phyloP scores from a whole-genome alignment of 2,797 vertebrate species.

The Helostoma temminkii region DNA sequence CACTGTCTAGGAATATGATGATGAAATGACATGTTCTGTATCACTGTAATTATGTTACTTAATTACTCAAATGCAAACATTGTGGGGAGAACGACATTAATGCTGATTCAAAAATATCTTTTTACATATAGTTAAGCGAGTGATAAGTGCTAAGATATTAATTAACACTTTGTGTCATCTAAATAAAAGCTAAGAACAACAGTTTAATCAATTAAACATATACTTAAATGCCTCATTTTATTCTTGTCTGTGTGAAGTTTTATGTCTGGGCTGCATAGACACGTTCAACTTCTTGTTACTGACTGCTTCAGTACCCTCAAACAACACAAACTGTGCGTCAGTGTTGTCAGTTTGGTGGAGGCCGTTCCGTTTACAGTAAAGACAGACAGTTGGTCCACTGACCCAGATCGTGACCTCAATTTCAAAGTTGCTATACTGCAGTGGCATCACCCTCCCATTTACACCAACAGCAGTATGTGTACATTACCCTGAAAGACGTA shows the following conservation, averaged over 20 bases:
- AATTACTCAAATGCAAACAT: no score
- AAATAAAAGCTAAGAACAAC: no score
- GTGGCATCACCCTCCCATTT: neutral
- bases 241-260: neutral
- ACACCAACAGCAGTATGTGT: conserved; percentile 33
- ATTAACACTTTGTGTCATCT: no score
- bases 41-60: no score
- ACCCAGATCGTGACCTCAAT: conserved; percentile 27
- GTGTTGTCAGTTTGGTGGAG: neutral
- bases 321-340: neutral
- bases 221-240: no score
- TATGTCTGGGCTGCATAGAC: neutral
- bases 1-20: no score
- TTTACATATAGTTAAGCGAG: no score
- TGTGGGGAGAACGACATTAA: no score
- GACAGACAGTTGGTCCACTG: conserved; percentile 26
- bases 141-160: no score
- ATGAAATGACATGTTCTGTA: no score
- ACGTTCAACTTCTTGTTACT: neutral
- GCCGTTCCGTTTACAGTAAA: neutral
- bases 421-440: conserved; percentile 19
- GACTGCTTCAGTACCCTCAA: neutral
- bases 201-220: neutral
- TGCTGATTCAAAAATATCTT: no score
- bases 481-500: conserved; percentile 53